Percentiles rank a stretch among this genome's conserved stretches.
These are phyloP conservation scores for Dichetophora obliterata DNA, from an alignment of 2,888 invertebrate species.

Conservation along the genomic window DNA sequence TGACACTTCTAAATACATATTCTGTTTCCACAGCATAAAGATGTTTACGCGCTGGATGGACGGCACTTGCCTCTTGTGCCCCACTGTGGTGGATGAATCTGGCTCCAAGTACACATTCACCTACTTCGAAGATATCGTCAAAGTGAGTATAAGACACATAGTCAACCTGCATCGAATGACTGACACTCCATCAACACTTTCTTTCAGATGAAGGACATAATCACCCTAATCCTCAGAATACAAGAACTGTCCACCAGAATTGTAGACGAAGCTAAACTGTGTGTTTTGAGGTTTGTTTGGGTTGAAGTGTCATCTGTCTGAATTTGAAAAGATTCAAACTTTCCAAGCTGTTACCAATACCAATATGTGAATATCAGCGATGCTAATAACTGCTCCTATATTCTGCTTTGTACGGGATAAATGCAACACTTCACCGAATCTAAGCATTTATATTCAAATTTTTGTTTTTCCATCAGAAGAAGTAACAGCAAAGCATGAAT, in stretches of 20 bases:
- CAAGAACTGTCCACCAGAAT: conserved; percentile 78
- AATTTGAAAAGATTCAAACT: no score
- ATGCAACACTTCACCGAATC: not conserved
- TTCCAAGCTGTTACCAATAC: no score
- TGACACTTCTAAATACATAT: not conserved
- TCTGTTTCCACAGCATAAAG: conserved; percentile 73
- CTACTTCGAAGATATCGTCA: conserved; percentile 84
- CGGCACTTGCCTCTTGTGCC: conserved; percentile 82
- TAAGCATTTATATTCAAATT: conserved; percentile 17
- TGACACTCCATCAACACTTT: conserved; percentile 72
- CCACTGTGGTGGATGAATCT: conserved; percentile 69
- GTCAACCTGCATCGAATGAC: not conserved
- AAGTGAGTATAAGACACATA: conserved; percentile 68
- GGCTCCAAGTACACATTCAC: conserved; percentile 75
- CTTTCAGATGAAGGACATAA: conserved; percentile 78
- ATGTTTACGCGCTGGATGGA: conserved; percentile 89
- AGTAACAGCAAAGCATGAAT: no score
- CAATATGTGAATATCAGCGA: no score
- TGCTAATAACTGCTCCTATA: no score
- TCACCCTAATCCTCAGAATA: conserved; percentile 76
- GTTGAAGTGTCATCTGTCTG: not conserved
- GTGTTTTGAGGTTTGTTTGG: conserved; percentile 73
- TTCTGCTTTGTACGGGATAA: not conserved
- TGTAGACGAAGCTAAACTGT: conserved; percentile 76
- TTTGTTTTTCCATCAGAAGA: not conserved